Evolutionary conservation across 2,113 vertebrate species (phyloP).

Genomic region (Hirundichthys speculiger): DNA sequence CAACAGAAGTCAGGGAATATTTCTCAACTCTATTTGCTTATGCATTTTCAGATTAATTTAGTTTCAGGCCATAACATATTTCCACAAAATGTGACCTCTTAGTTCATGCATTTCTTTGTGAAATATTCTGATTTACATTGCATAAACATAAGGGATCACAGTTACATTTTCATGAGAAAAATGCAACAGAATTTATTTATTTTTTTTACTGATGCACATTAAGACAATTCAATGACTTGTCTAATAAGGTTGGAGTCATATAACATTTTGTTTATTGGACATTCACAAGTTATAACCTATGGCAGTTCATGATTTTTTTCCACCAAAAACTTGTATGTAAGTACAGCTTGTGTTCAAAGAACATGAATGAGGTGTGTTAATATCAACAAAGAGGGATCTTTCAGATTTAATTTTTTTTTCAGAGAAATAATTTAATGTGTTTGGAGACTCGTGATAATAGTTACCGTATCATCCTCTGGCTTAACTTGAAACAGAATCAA

Average conservation of each 20-base stretch:
- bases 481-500: slow-evolving; percentile 52
- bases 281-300: slow-evolving; percentile 20
- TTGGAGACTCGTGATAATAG: slow-evolving; percentile 51
- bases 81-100: neutral
- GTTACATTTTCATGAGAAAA: slow-evolving; percentile 6
- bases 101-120: neutral
- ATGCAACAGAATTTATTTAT: slow-evolving; percentile 1
- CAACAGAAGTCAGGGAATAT: neutral
- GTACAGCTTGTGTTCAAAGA: slow-evolving; percentile 27
- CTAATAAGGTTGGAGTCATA: slow-evolving; percentile 19
- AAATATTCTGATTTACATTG: slow-evolving; percentile 10
- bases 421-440: slow-evolving; percentile 42
- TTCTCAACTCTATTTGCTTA: neutral
- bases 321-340: slow-evolving; percentile 17
- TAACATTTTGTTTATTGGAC: slow-evolving; percentile 33
- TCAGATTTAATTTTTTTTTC: slow-evolving; percentile 17
- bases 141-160: slow-evolving; percentile 3
- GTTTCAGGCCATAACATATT: neutral
- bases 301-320: slow-evolving; percentile 45
- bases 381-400: slow-evolving; percentile 13
- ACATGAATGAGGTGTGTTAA: slow-evolving; percentile 20
- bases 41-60: slow-evolving; percentile 4
- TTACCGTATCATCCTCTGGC: slow-evolving; percentile 33
- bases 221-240: slow-evolving; percentile 20
- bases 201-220: slow-evolving; percentile 14